Conservation (phyloP, 2,888 invertebrate genomes). For the Caenorhabditis auriculariae region DNA sequence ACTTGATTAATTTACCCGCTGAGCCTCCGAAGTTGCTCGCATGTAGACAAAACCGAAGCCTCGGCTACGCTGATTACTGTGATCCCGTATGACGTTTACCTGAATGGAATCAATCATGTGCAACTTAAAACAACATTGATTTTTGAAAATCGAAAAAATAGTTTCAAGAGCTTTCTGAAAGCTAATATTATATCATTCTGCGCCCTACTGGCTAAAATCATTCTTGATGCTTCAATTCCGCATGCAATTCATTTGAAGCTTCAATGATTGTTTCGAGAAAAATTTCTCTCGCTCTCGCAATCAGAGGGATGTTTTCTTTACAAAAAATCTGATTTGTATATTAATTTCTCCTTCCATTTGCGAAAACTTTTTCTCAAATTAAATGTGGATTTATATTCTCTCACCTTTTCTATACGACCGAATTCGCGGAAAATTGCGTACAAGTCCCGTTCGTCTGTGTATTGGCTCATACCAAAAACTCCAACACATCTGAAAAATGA, state of each 20-base stretch:
- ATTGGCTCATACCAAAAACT: slow-evolving; percentile 7
- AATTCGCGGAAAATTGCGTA: slow-evolving; percentile 4
- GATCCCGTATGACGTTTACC: slow-evolving; percentile 6
- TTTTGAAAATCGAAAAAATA: too few species aligned
- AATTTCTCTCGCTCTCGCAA: too few species aligned
- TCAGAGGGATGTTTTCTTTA: background rate
- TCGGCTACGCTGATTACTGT: slow-evolving; percentile 5
- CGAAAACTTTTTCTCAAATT: background rate
- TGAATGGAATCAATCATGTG: background rate
- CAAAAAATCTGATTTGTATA: background rate
- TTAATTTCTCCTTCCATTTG: background rate
- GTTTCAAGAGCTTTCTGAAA: too few species aligned
- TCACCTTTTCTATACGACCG: slow-evolving; percentile 6
- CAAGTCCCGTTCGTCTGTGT: slow-evolving; percentile 7
- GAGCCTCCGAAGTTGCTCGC: slow-evolving; percentile 1
- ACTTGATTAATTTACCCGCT: too few species aligned
- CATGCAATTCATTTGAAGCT: too few species aligned
- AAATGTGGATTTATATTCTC: background rate
- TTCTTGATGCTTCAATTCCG: too few species aligned
- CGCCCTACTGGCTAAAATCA: too few species aligned
- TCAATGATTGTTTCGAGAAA: too few species aligned
- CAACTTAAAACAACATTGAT: too few species aligned
- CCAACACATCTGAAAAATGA: slow-evolving; percentile 4
- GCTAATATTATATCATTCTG: too few species aligned
- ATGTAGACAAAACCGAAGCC: slow-evolving; percentile 8